phyloP scores from a whole-genome alignment of 1,140 invertebrate genomes.

The Trichonephila inaurata region DNA sequence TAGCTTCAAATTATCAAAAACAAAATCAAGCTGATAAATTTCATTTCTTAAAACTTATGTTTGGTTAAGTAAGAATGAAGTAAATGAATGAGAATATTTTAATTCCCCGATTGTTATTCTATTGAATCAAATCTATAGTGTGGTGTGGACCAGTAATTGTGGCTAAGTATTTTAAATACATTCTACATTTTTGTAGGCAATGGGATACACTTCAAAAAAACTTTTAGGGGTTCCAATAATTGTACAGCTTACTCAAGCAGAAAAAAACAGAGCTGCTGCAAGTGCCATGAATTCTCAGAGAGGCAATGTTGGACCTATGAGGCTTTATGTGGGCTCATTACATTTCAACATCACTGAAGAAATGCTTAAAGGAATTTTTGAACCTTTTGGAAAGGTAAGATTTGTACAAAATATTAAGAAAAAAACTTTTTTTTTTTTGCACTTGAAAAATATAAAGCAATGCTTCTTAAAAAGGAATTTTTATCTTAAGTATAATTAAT shows the following conservation, averaged over 20 bases:
- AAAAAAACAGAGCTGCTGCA: constrained; percentile 91
- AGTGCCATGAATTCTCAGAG: constrained; percentile 79
- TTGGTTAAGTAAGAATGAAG: too few relatives aligned
- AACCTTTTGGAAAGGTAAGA: constrained; percentile 95
- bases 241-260: constrained; percentile 98
- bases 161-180: background rate
- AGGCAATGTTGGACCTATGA: constrained; percentile 89
- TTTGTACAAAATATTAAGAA: background rate
- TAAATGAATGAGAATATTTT: too few relatives aligned
- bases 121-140: too few relatives aligned
- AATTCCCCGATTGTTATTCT: too few relatives aligned
- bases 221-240: constrained; percentile 97
- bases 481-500: too few relatives aligned
- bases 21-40: too few relatives aligned
- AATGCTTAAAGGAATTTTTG: constrained; percentile 99
- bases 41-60: too few relatives aligned
- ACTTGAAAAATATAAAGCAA: too few relatives aligned
- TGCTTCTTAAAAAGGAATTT: too few relatives aligned
- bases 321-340: constrained; percentile 97
- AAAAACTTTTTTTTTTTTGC: too few relatives aligned
- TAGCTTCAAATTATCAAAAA: too few relatives aligned
- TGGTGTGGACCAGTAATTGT: too few relatives aligned
- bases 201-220: constrained; percentile 97
- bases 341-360: constrained; percentile 99
- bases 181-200: constrained; percentile 85